Evolutionary conservation across 2,888 invertebrate species (phyloP).

Genomic region (Pollenia griseotomentosa): DNA sequence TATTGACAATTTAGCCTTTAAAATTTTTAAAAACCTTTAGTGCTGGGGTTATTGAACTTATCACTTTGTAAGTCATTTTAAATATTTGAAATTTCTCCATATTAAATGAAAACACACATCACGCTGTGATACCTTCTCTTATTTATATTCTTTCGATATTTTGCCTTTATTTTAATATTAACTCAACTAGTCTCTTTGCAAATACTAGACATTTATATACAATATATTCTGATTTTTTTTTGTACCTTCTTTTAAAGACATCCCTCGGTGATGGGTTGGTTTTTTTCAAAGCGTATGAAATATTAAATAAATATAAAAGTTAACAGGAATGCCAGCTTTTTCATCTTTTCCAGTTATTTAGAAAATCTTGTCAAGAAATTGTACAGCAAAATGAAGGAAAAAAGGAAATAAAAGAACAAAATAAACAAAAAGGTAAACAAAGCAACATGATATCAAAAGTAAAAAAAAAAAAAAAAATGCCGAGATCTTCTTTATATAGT

Average conservation of each 20-base stretch:
- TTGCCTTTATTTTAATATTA: too few relatives aligned
- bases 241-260: neutral
- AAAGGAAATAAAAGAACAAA: neutral
- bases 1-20: too few relatives aligned
- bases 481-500: too few relatives aligned
- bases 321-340: neutral
- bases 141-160: too few relatives aligned
- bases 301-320: slow-evolving; percentile 13
- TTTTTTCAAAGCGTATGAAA: slow-evolving; percentile 14
- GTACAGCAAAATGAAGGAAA: neutral
- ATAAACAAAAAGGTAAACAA: neutral
- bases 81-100: too few relatives aligned
- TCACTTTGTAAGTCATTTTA: too few relatives aligned
- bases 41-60: too few relatives aligned
- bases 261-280: neutral
- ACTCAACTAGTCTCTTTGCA: too few relatives aligned
- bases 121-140: too few relatives aligned
- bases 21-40: too few relatives aligned
- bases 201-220: too few relatives aligned
- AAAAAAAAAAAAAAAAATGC: neutral
- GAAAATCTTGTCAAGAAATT: neutral
- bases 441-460: neutral
- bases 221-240: neutral
- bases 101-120: too few relatives aligned
- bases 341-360: neutral